Evolutionary conservation across 2,797 vertebrate genomes (phyloP).

Genomic region (Sebastes reedi): DNA sequence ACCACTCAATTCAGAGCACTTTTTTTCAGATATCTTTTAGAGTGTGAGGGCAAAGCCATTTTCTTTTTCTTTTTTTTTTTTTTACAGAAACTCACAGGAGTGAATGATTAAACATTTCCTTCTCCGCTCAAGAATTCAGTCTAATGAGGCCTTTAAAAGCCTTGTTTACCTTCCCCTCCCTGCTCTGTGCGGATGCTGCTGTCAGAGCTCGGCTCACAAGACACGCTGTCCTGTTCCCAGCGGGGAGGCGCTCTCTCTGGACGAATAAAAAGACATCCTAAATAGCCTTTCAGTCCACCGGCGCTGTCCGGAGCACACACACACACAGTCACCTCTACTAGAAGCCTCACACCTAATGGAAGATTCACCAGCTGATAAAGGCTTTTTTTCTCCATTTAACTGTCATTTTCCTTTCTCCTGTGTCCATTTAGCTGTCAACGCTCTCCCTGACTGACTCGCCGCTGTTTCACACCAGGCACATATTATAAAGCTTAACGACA

Average conservation of each 20-base stretch:
- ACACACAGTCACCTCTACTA: conserved; percentile 15
- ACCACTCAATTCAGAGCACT: neutral
- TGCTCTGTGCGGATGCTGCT: conserved; percentile 32
- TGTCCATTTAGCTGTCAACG: conserved; percentile 43
- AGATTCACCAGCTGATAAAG: conserved; percentile 23
- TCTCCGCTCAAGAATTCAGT: conserved; percentile 33
- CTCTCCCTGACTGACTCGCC: neutral
- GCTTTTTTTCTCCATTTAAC: conserved; percentile 26
- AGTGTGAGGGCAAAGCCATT: neutral
- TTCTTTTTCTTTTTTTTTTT: neutral
- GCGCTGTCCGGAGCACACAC: neutral
- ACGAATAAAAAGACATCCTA: conserved; percentile 30
- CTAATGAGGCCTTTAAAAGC: conserved; percentile 66
- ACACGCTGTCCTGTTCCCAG: conserved; percentile 30
- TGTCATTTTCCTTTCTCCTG: conserved; percentile 11
- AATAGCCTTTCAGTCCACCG: conserved; percentile 37
- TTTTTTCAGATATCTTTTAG: neutral
- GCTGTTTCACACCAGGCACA: conserved; percentile 18
- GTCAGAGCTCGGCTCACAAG: conserved; percentile 45
- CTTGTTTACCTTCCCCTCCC: conserved; percentile 54
- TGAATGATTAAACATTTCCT: conserved; percentile 59
- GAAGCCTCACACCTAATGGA: conserved; percentile 30
- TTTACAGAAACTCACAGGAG: conserved; percentile 22
- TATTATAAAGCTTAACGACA: conserved; percentile 22
- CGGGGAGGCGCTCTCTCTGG: conserved; percentile 39